Conservation (phyloP, 1,140 invertebrate genomes). For the Cyrtorhinus lividipennis region DNA sequence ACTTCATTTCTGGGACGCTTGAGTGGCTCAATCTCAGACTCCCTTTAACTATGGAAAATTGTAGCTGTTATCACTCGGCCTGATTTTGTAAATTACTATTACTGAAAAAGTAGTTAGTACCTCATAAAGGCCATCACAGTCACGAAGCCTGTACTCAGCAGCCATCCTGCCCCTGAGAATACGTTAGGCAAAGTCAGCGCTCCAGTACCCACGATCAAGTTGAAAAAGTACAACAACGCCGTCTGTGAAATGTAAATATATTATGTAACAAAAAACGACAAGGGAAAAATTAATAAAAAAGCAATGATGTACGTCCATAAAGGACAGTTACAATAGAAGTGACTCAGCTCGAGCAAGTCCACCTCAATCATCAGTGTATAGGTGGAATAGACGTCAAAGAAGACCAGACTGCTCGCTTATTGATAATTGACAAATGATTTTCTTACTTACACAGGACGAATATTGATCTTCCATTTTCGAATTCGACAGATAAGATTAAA, state of each 20-base stretch:
- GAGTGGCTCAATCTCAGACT: no score
- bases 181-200: constrained; percentile 86
- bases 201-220: constrained; percentile 95
- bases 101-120: no score
- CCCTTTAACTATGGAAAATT: no score
- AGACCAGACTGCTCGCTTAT: background rate
- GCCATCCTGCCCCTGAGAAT: constrained; percentile 83
- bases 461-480: constrained; percentile 21
- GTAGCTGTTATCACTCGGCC: no score
- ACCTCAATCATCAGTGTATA: background rate
- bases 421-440: background rate
- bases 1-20: no score
- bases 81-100: no score
- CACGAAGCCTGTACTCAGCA: constrained; percentile 64
- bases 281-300: background rate
- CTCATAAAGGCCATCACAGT: constrained; percentile 73
- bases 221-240: constrained; percentile 90
- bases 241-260: constrained; percentile 23
- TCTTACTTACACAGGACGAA: constrained; percentile 17
- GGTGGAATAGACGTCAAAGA: background rate
- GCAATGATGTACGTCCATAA: background rate
- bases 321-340: background rate
- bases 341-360: background rate
- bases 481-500: no score
- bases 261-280: constrained; percentile 5